These are phyloP conservation scores for Danio albolineatus DNA, from an alignment of 2,797 vertebrate genomes.

Conservation along the genomic window DNA sequence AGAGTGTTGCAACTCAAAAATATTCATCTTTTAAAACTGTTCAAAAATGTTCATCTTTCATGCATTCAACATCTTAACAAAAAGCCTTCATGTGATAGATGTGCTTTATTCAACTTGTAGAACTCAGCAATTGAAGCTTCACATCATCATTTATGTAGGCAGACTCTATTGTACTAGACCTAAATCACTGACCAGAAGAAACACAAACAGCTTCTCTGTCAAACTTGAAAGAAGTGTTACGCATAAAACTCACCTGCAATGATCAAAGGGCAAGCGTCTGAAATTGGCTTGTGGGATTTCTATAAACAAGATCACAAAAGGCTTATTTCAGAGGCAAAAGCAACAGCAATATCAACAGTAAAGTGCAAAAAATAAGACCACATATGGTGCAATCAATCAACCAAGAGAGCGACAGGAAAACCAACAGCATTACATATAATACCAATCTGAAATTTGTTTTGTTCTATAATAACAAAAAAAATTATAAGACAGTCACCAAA, in stretches of 20 bases:
- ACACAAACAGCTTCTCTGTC: not conserved
- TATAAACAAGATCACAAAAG: conserved; percentile 63
- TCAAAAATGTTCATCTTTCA: no score
- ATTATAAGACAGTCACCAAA: no score
- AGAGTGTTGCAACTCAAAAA: no score
- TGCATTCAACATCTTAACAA: no score
- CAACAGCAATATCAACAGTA: not conserved
- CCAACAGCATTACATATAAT: not conserved
- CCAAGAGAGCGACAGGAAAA: not conserved
- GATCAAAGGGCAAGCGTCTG: conserved; percentile 93
- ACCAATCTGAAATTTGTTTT: not conserved
- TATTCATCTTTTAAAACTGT: no score
- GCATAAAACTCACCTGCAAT: conserved; percentile 87
- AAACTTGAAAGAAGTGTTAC: not conserved
- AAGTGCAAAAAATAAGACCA: not conserved
- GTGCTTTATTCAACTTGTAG: no score
- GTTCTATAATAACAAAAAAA: no score
- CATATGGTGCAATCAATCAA: not conserved
- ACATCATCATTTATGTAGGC: not conserved
- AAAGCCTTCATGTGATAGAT: no score
- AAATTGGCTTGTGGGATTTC: conserved; percentile 91
- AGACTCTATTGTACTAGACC: not conserved
- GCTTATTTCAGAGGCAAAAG: not conserved
- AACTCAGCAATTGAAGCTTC: not conserved
- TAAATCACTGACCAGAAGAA: not conserved